A percentile compares a stretch with the other conserved stretches of the same genome.
phyloP scores from a whole-genome alignment of 2,113 vertebrate genomes.

The Gavia stellata region DNA sequence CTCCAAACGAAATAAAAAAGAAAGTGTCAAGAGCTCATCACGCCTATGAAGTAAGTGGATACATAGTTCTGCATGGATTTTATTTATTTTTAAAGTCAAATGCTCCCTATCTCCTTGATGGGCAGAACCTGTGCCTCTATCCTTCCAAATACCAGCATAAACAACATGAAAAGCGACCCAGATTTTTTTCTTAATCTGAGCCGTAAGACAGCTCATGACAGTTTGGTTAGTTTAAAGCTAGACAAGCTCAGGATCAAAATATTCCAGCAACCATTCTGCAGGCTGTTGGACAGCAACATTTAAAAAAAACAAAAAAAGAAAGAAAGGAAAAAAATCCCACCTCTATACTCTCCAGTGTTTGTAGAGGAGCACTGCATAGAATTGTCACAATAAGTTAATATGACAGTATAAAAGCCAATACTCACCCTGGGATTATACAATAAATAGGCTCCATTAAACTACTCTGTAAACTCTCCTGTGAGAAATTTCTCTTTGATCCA shows the following conservation, averaged over 20 bases:
- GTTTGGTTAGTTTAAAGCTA: not conserved
- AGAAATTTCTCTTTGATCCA: slow-evolving; percentile 69
- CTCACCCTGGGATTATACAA: slow-evolving; percentile 59
- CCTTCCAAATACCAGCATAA: not conserved
- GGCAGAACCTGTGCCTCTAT: not conserved
- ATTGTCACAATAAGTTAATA: slow-evolving; percentile 43
- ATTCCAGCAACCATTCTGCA: not conserved
- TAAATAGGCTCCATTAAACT: slow-evolving; percentile 73
- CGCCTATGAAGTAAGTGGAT: not conserved
- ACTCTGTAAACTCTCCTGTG: slow-evolving; percentile 66
- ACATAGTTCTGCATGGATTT: not conserved
- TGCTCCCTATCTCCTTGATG: not conserved
- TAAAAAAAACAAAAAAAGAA: not conserved
- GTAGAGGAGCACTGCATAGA: not conserved
- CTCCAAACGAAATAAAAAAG: not conserved
- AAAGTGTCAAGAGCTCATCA: not conserved
- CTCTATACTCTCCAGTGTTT: not conserved
- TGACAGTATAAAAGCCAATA: slow-evolving; percentile 61
- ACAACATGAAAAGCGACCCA: not conserved
- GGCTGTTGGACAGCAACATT: not conserved
- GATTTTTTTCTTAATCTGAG: not conserved
- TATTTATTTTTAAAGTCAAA: not conserved
- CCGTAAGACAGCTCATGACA: not conserved
- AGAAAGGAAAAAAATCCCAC: not conserved
- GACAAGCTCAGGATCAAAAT: not conserved